phyloP scores from a whole-genome alignment of 2,797 vertebrate species.

The Onychomys torridus region DNA sequence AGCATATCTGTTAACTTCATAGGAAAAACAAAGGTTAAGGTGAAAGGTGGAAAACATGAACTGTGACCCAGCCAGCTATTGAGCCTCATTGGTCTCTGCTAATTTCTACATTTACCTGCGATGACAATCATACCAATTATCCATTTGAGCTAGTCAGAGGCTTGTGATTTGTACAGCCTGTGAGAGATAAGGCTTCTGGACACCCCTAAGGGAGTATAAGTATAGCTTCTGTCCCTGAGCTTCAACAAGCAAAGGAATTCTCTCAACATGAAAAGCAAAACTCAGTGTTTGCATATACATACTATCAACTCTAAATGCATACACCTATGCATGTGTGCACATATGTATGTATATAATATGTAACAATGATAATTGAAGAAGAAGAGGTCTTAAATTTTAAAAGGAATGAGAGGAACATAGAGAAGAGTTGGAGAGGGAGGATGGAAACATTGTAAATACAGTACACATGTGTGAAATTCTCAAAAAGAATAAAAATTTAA shows the following conservation, averaged over 20 bases:
- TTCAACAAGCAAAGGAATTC: background rate
- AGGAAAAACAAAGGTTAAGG: background rate
- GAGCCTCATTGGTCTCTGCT: background rate
- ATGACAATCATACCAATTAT: background rate
- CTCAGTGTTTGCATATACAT: too few relatives aligned
- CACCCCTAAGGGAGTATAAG: background rate
- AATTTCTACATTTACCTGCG: background rate
- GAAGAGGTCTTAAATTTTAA: background rate
- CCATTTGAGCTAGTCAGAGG: background rate
- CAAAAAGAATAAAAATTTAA: background rate
- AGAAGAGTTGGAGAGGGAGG: background rate
- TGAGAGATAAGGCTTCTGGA: background rate
- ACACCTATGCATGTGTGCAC: background rate
- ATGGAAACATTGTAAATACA: background rate
- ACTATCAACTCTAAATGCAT: background rate
- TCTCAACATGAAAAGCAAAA: constrained; percentile 9
- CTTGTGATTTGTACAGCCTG: background rate
- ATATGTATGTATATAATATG: background rate
- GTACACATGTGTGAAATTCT: background rate
- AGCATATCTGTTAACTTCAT: background rate
- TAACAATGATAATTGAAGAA: background rate
- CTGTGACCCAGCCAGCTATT: background rate
- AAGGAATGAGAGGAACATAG: background rate
- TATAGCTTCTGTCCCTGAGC: background rate
- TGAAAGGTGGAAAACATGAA: constrained; percentile 1